Evolutionary conservation across 1,140 invertebrate species (phyloP).

Genomic region (Rhopalosiphum maidis): DNA sequence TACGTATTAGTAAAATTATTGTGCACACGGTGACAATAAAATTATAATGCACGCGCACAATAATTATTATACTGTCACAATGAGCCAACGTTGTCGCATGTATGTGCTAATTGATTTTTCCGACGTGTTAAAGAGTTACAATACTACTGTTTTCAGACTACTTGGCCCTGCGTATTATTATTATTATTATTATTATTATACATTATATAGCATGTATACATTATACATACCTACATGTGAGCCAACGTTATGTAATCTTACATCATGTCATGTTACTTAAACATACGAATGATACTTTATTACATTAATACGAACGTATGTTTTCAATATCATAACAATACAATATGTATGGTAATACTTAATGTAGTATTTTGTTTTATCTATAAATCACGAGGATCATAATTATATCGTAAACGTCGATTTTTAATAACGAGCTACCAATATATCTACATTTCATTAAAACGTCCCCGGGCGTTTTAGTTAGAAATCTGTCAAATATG

Average conservation of each 20-base stretch:
- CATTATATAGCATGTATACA: background rate
- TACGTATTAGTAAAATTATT: background rate
- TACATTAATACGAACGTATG: background rate
- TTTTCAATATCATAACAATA: background rate
- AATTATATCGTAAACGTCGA: background rate
- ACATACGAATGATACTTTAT: background rate
- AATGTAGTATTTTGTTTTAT: background rate
- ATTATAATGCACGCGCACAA: background rate
- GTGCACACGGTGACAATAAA: background rate
- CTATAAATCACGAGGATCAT: no score
- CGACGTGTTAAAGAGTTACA: background rate
- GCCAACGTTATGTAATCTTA: background rate
- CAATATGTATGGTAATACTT: background rate
- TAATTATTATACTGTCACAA: background rate
- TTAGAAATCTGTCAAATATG: background rate
- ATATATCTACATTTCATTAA: background rate
- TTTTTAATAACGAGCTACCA: background rate
- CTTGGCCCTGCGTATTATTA: background rate
- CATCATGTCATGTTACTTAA: background rate
- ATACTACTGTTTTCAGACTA: background rate
- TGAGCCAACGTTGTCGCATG: background rate
- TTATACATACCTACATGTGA: background rate
- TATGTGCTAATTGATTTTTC: conserved; percentile 20
- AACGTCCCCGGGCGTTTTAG: background rate
- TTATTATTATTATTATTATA: background rate